Evolutionary conservation across 2,888 invertebrate species (phyloP).

Genomic region (Zygogramma bicolorata): DNA sequence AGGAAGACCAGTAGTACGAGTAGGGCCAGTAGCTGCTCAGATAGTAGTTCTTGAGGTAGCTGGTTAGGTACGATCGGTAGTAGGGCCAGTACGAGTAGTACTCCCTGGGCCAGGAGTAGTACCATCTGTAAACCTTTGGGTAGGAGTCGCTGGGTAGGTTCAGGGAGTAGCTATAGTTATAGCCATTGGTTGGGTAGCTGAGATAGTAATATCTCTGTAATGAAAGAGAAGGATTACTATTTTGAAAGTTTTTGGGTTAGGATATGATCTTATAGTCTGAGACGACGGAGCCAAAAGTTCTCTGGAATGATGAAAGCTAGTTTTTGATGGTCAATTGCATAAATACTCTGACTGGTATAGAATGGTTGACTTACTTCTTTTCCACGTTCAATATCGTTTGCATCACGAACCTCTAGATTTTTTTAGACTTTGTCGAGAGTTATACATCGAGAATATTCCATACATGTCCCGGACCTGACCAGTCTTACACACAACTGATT

Average conservation of each 20-base stretch:
- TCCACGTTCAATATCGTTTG: no score
- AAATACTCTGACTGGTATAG: no score
- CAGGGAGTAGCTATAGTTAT: constrained; percentile 42
- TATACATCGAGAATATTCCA: no score
- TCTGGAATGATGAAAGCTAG: neutral
- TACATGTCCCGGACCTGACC: no score
- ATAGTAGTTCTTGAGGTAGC: constrained; percentile 50
- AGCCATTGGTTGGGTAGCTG: constrained; percentile 48
- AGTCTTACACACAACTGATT: no score
- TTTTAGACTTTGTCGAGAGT: no score
- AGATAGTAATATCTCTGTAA: constrained; percentile 53
- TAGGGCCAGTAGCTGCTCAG: constrained; percentile 38
- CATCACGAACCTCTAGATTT: no score
- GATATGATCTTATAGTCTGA: no score
- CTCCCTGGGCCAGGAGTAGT: constrained; percentile 51
- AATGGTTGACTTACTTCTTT: no score
- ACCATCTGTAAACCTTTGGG: constrained; percentile 52
- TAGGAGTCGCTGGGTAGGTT: constrained; percentile 48
- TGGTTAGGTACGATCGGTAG: constrained; percentile 46
- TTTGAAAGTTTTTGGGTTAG: neutral
- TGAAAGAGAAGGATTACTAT: constrained; percentile 33
- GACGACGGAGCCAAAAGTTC: neutral
- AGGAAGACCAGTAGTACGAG: constrained; percentile 43
- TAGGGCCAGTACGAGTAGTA: constrained; percentile 51
- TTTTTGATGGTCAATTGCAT: neutral